A percentile compares a stretch with the other conserved stretches of the same genome.
Conservation (phyloP, 2,888 invertebrate species). For the Volucella bombylans region DNA sequence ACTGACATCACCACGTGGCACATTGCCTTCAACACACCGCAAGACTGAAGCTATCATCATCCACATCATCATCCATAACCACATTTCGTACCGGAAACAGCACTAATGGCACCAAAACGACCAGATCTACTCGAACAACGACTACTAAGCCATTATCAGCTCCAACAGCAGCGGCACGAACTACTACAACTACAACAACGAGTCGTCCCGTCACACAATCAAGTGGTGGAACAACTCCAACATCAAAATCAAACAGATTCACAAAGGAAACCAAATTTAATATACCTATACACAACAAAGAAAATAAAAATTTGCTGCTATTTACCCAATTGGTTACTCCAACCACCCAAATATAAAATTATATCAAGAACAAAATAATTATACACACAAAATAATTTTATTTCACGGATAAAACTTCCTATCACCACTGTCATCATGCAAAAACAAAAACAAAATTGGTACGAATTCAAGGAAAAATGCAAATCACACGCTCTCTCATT, state of each 20-base stretch:
- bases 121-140: conserved; percentile 66
- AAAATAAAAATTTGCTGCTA: too few species aligned
- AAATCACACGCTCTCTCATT: too few species aligned
- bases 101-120: conserved; percentile 67
- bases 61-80: conserved; percentile 65
- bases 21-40: conserved; percentile 79
- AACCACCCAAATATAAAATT: too few species aligned
- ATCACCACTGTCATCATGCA: too few species aligned
- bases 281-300: too few species aligned
- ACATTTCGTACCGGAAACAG: conserved; percentile 61
- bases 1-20: conserved; percentile 78
- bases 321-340: too few species aligned
- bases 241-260: conserved; percentile 62
- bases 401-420: too few species aligned
- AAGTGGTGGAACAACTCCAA: conserved; percentile 65
- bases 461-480: too few species aligned
- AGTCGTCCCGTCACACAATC: conserved; percentile 61
- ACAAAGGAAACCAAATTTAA: too few species aligned
- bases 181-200: conserved; percentile 53
- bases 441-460: too few species aligned
- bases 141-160: conserved; percentile 62
- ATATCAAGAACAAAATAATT: too few species aligned
- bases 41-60: conserved; percentile 77
- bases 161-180: conserved; percentile 65
- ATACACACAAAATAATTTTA: too few species aligned